These are phyloP conservation scores for Metaphire vulgaris DNA, from an alignment of 1,140 invertebrate genomes.

Conservation along the genomic window DNA sequence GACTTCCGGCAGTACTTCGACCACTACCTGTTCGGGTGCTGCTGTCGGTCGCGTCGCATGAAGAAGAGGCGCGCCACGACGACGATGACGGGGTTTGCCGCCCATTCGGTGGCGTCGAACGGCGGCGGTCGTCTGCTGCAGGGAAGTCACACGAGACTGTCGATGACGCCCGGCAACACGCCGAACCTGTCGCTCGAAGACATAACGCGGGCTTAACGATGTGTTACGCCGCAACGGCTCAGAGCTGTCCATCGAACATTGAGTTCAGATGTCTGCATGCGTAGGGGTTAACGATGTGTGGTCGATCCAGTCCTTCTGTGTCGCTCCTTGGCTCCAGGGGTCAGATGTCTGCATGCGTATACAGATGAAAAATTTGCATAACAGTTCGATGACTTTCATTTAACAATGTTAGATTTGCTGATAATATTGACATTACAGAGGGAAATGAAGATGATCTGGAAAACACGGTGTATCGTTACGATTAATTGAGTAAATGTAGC, in stretches of 20 bases:
- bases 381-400: too few species aligned
- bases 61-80: not conserved
- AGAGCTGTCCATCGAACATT: not conserved
- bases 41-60: not conserved
- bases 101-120: not conserved
- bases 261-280: too few species aligned
- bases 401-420: too few species aligned
- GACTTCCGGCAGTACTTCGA: conserved; percentile 19
- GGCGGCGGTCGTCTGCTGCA: not conserved
- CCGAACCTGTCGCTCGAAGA: not conserved
- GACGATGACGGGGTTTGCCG: not conserved
- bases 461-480: too few species aligned
- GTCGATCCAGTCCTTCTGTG: not conserved
- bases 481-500: too few species aligned
- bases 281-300: too few species aligned
- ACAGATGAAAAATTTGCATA: not conserved
- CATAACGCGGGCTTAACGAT: not conserved
- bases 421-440: too few species aligned
- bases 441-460: too few species aligned
- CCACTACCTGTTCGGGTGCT: conserved; percentile 18
- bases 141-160: not conserved
- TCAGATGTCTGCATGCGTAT: not conserved
- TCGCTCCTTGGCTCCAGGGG: not conserved
- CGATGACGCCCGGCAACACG: not conserved
- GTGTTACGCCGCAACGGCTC: not conserved